Evolutionary conservation across 2,113 vertebrate genomes (phyloP), one percentile per base, ranked within the genome.

Genomic region (Psittacula cyanocephala): DNA sequence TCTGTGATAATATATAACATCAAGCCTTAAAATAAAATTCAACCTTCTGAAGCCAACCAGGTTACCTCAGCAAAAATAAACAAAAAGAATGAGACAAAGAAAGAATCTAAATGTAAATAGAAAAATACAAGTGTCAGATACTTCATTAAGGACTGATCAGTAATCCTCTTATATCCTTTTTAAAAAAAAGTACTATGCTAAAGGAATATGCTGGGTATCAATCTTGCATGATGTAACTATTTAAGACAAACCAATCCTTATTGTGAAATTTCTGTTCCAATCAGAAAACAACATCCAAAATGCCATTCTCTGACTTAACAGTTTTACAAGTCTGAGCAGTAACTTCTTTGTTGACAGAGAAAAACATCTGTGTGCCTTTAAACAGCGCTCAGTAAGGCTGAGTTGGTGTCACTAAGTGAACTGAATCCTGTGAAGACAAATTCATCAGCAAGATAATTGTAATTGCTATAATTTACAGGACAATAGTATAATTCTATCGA

Each of bases 91-190:
- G 46, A 93, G 60, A 90, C 64, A 95, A 95, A 92, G 89, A 89
- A 92, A 86, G 89, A 91, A 86, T 96, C 80, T 93, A 91, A 92
- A 97, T 93, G 93, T 88, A 96, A 95, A 96, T 95, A 91, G 17
- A 72, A 92, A 94, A 93, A 94, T 69, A 78, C 69, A 81, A 81
- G 68, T 75, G 60, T 68, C 82, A 78, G 80, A 88, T 94, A 93
- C 68, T 91, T 96, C 76, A 91, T 93, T 93, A 95, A 90, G 60
- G 88, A 81, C 62, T 63, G 57, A 83, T 76, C 90, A 91, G 83
- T 97, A 97, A 95, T 95, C 89, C 89, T 95, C 88, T 96, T 95
- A 91, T 9, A 29, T 29, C 62, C 20, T 43, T 91, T 87, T 74
- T 50, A 14, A 33, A 77, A 29, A 29, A 19, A 71, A 68, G 18